Base-by-base conservation (phyloP, 1,140 invertebrate genomes). In the Camponotus floridanus region DNA sequence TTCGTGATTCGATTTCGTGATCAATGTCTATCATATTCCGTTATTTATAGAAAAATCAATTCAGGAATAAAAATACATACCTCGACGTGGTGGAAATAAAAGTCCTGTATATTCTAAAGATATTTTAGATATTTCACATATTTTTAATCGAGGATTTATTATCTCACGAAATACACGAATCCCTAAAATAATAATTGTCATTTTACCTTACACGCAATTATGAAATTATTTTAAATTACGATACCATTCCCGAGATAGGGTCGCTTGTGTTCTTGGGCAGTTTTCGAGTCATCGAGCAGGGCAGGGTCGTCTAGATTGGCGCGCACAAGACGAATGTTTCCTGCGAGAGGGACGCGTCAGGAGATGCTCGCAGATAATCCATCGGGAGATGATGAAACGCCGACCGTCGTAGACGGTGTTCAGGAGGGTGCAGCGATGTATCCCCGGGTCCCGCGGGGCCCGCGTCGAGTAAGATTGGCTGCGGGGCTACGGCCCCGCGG, bases 401-500 rank as follows among this genome's bases (percentile, higher is more conserved):
- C 39, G 86, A 18, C 33, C 67, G 42, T 83, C 85, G 76, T 51
- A 68, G 79, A 81, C 59, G 76, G 83, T 42, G 45, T 61, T 59
- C 65, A 31, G 85, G 80, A 89, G 88, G 87, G 88, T 87, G 88
- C 88, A 89, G 48, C 74, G 73, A 78, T 67, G 85, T 55, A 81
- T 57, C 55, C 65, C 85, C 83, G 90, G 73, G 73, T 90, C 92
- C 87, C 92, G 11, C 62, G 91, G 87, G 92, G 88, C 71, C 87
- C 80, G 87, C 76, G 90, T 91, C 91, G 91, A 92, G 91, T 91
- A 93, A 92, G 92, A 94, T 95, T 94, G 93, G 92, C 93, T 96
- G 95, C 96, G 94, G 94, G 95, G 95, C 93, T 93, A 93, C 61
- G 68, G 93, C 93, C 95, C 94, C 95, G 86, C 92, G 94, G 94